Evolutionary conservation across 1,140 invertebrate genomes (phyloP).

Genomic region (Temnothorax nylanderi): DNA sequence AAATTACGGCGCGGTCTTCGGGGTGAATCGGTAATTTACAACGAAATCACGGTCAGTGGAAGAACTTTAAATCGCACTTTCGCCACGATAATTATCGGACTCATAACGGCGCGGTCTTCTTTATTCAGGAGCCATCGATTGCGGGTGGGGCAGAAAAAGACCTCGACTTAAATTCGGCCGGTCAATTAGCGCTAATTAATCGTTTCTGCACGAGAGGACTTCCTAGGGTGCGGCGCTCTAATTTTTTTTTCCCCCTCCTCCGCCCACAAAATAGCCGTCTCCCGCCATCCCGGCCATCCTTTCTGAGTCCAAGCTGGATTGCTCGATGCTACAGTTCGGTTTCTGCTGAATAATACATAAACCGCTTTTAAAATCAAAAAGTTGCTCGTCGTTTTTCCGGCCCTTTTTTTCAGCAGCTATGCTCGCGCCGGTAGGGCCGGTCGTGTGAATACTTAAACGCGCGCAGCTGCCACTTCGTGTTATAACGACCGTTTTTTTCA

Average conservation of each 20-base stretch:
- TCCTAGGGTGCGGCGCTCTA: slow-evolving; percentile 25
- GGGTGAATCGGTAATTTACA: slow-evolving; percentile 5
- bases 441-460: slow-evolving; percentile 67
- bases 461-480: slow-evolving; percentile 60
- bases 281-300: not conserved
- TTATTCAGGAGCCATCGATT: slow-evolving; percentile 41
- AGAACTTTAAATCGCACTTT: slow-evolving; percentile 49
- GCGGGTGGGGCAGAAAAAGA: slow-evolving; percentile 31
- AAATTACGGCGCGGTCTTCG: not conserved
- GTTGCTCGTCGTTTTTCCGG: slow-evolving; percentile 44
- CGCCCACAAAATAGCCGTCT: slow-evolving; percentile 28
- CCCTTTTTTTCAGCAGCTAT: slow-evolving; percentile 1
- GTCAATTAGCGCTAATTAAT: slow-evolving; percentile 66
- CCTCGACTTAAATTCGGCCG: slow-evolving; percentile 46
- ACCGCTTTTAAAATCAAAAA: slow-evolving; percentile 74
- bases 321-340: slow-evolving; percentile 43
- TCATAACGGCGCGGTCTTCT: slow-evolving; percentile 18
- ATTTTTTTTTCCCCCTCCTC: slow-evolving; percentile 12
- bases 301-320: slow-evolving; percentile 27
- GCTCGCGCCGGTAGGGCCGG: not conserved
- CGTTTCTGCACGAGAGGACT: slow-evolving; percentile 29
- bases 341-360: slow-evolving; percentile 75
- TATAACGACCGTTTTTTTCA: slow-evolving; percentile 52
- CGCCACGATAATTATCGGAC: slow-evolving; percentile 48
- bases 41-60: slow-evolving; percentile 27